Evolutionary conservation across 1,140 invertebrate genomes (phyloP).

Genomic region (Phenacoccus solenopsis): DNA sequence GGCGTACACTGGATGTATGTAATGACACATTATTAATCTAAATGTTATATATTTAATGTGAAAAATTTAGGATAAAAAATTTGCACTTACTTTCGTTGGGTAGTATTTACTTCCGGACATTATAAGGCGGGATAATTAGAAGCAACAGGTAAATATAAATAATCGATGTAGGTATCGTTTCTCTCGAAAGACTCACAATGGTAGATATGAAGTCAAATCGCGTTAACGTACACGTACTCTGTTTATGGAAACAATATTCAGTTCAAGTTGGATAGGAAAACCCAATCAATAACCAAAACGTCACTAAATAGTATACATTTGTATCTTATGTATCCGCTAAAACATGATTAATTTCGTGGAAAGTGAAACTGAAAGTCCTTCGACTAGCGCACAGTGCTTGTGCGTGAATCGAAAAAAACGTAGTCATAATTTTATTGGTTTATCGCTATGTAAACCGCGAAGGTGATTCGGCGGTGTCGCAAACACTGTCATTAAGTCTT

Average conservation of each 20-base stretch:
- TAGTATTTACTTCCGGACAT: background rate
- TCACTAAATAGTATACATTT: background rate
- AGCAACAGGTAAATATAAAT: background rate
- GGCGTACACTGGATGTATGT: constrained; percentile 55
- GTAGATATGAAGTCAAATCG: too few relatives aligned
- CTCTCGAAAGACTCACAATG: too few relatives aligned
- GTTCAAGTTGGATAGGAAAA: background rate
- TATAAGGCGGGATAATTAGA: background rate
- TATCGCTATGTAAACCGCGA: too few relatives aligned
- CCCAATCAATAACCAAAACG: background rate
- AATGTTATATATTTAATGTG: too few relatives aligned
- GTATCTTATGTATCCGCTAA: background rate
- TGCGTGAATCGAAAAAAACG: background rate
- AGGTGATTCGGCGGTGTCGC: too few relatives aligned
- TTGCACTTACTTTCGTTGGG: background rate
- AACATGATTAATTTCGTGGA: background rate
- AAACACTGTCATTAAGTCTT: too few relatives aligned
- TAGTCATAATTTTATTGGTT: background rate
- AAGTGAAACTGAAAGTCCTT: background rate
- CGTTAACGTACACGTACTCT: too few relatives aligned
- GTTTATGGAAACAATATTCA: too few relatives aligned
- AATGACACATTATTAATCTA: background rate
- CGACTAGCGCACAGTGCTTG: background rate
- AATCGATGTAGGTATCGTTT: background rate
- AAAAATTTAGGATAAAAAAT: background rate